Evolutionary conservation across 2,113 vertebrate species (phyloP).

Genomic region (Peromyscus polionotus): DNA sequence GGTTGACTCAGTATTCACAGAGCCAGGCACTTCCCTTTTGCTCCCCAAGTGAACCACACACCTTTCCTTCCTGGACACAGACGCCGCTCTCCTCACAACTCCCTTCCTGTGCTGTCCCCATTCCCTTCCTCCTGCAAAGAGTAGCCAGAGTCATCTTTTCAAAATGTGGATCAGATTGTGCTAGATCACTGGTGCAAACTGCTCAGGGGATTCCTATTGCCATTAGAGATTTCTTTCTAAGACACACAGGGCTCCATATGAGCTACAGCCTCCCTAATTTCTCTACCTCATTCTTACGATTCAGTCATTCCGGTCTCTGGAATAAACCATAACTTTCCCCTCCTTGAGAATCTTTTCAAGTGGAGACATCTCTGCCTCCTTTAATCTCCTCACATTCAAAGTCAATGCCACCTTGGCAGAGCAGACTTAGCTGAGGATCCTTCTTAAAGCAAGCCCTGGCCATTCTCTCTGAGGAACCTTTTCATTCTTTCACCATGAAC

Average conservation of each 20-base stretch:
- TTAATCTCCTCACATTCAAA: neutral
- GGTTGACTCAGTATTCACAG: neutral
- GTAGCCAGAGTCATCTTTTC: neutral
- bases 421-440: neutral
- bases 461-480: neutral
- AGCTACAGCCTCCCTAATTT: neutral
- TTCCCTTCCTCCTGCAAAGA: neutral
- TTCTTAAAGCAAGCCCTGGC: neutral
- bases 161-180: neutral
- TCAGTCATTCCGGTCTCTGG: neutral
- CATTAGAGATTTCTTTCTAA: slow-evolving; percentile 1
- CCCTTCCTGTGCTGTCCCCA: neutral
- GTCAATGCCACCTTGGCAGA: neutral
- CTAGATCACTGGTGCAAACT: neutral
- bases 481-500: neutral
- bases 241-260: neutral
- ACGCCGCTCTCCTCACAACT: neutral
- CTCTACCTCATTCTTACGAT: neutral
- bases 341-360: neutral
- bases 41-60: neutral
- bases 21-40: neutral
- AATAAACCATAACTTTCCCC: neutral
- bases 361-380: neutral
- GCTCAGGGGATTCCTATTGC: neutral
- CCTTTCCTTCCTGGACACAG: neutral